These are phyloP conservation scores for Orthosia incerta DNA, from an alignment of 2,888 invertebrate genomes.

Conservation along the genomic window DNA sequence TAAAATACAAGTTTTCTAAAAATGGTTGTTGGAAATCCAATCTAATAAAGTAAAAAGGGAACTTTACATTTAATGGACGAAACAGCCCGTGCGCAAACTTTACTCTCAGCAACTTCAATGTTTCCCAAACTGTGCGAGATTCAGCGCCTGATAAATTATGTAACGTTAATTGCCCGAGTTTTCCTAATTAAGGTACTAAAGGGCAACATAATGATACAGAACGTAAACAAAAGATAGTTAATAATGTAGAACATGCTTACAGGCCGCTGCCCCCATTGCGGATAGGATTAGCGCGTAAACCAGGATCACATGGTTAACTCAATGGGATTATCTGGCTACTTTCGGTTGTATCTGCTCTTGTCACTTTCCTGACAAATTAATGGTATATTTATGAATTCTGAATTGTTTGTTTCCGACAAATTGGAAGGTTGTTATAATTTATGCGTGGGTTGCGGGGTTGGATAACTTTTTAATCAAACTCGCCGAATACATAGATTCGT, in stretches of 20 bases:
- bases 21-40: conserved; percentile 33
- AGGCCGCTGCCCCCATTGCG: conserved; percentile 22
- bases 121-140: conserved; percentile 48
- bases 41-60: conserved; percentile 24
- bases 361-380: conserved; percentile 55
- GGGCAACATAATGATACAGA: conserved; percentile 37
- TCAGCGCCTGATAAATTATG: conserved; percentile 60
- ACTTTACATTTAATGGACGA: conserved; percentile 46
- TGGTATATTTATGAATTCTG: conserved; percentile 40
- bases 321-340: conserved; percentile 51
- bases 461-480: conserved; percentile 59
- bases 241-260: conserved; percentile 38
- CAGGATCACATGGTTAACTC: conserved; percentile 50
- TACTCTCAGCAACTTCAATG: conserved; percentile 46
- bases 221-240: conserved; percentile 32
- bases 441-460: conserved; percentile 31
- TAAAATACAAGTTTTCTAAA: conserved; percentile 28
- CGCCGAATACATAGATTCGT: conserved; percentile 28
- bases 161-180: conserved; percentile 55
- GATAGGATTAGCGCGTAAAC: conserved; percentile 51
- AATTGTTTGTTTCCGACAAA: conserved; percentile 49
- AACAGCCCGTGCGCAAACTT: conserved; percentile 37
- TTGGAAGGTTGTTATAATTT: conserved; percentile 43
- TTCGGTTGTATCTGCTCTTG: conserved; percentile 32
- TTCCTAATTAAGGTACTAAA: conserved; percentile 50